Evolutionary conservation across 2,888 invertebrate species (phyloP), one percentile per base, ranked within the genome.

Genomic region (Ferdinandea cuprea): DNA sequence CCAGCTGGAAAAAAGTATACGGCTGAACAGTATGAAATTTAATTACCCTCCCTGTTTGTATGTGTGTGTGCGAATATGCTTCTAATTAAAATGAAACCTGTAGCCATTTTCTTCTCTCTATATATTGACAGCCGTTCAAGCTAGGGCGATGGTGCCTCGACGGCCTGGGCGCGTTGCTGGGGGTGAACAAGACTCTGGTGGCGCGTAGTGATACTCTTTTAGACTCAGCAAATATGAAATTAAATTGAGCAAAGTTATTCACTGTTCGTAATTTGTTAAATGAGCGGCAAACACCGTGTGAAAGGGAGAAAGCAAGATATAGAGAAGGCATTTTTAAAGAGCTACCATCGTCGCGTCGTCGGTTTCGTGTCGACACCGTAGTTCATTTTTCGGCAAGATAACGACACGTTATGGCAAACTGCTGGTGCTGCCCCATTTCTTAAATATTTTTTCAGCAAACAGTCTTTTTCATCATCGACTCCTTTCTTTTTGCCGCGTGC

Each of bases 71-170:
- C 32, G 44, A 66, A 56, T 32, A 37, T 56, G 65, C 65, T 58
- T 42, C 58, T 74, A 74, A 74, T 74, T 66, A 74, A 74, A 74
- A 66, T 42, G 65, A 74, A 74, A 74, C 74, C 74, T 74, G 74
- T 74, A 74, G 74, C 74, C 48, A 50, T 65, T 65, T 65, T 46
- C 13, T 59, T 56, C 65, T 56, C 30, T 56, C n/a, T n/a, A n/a
- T n/a, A n/a, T n/a, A 65, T 56, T 65, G 74, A 66, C 46, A 72
- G 40, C 4, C 44, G 56, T 25, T 37, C 42, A 3, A 32, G 15
- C 5, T 8, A 3, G n/a, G n/a, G n/a, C n/a, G n/a, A n/a, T 37
- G 40, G 9, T 25, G 11, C 5, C 13, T 9, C n/a, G n/a, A n/a
- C n/a, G n/a, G n/a, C n/a, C n/a, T 28, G 8, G n/a, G 58, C 17